Evolutionary conservation across 1,140 invertebrate genomes (phyloP), one percentile per base, ranked within the genome.

Genomic region (Pomacea maculata): DNA sequence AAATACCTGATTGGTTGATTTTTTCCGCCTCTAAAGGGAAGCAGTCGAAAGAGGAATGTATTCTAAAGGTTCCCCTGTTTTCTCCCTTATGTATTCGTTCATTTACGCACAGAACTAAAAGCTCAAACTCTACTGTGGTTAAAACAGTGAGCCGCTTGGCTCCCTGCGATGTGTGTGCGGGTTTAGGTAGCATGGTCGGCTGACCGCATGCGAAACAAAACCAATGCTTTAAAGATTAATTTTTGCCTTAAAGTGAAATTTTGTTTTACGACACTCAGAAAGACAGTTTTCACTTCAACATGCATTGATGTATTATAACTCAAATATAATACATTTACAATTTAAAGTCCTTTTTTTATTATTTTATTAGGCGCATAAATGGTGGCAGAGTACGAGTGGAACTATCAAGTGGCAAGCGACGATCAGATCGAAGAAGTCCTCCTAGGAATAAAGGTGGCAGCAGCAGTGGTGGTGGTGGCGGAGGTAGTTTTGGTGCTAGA

Each of bases 321-420:
- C 3, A 29, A 74, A 71, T 29, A 29, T 12, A 9, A 64, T 10
- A 29, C 11, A 25, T 15, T 21, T 80, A 7, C 3, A 57, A 54
- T 29, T 52, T 55, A 65, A 55, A 63, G 14, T 65, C 4, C 12
- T 68, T 12, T 75, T 81, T 78, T 70, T 45, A 21, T 54, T 76
- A 82, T 81, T 78, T 70, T 61, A 21, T 54, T 76, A 82, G 74
- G 34, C 80, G 77, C 74, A 94, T 98, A 71, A 97, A 96, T 92
- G 97, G 97, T 6, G 93, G 96, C 76, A 92, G 96, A 72, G 96
- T 96, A 19, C 93, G 97, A 79, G 97, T 98, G 1, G 97, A 98
- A 91, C 93, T 96, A 91, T 97, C 96, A 0, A 97, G 96, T 88
- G 96, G 96, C 10, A 95, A 91, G 82, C 91, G 88, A 21, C 86